Conservation (phyloP, 2,797 vertebrate species). For the Anabas testudineus region DNA sequence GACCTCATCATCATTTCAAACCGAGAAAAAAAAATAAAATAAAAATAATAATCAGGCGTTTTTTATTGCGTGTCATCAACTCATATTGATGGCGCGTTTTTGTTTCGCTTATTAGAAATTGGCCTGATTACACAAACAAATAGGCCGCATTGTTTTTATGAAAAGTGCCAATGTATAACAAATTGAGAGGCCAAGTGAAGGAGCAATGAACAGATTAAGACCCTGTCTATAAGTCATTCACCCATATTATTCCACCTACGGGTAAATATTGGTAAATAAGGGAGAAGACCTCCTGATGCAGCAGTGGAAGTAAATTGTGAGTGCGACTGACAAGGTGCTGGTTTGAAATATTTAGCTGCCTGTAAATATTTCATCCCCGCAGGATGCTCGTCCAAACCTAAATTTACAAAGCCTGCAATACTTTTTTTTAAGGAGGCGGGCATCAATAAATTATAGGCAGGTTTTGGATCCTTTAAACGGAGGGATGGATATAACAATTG, state of each 20-base stretch:
- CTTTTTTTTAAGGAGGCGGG: conserved; percentile 54
- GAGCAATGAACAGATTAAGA: conserved; percentile 41
- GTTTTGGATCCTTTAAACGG: conserved; percentile 72
- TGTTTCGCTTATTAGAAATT: neutral
- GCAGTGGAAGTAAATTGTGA: conserved; percentile 52
- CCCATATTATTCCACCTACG: conserved; percentile 52
- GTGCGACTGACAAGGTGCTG: conserved; percentile 71
- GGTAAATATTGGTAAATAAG: conserved; percentile 73
- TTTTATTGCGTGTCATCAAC: neutral
- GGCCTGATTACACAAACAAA: conserved; percentile 8
- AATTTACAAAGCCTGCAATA: conserved; percentile 63
- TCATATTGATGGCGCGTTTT: neutral
- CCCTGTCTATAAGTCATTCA: conserved; percentile 48
- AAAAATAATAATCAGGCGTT: conserved; percentile 9
- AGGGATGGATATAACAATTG: conserved; percentile 70
- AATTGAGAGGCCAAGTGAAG: neutral
- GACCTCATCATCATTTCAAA: conserved; percentile 6
- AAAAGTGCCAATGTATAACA: conserved; percentile 9
- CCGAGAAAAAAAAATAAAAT: neutral
- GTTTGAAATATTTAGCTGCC: conserved; percentile 77
- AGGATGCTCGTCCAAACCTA: conserved; percentile 57
- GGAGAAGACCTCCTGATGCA: conserved; percentile 52
- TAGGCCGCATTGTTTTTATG: neutral
- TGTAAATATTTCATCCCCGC: conserved; percentile 78
- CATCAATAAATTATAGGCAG: conserved; percentile 71